These are phyloP conservation scores for Cydia pomonella DNA, from an alignment of 1,140 invertebrate genomes.

Conservation along the genomic window DNA sequence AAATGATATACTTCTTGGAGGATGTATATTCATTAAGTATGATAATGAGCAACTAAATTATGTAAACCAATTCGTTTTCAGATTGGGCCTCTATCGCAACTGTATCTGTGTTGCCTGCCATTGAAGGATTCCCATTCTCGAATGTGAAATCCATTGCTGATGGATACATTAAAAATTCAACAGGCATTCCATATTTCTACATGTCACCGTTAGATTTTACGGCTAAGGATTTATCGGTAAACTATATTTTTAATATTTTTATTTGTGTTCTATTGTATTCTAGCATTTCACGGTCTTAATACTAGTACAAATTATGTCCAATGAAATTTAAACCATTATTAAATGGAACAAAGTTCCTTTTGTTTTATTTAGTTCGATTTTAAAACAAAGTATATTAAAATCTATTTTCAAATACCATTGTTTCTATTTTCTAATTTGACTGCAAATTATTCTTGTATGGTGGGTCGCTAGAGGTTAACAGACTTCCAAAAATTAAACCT, in stretches of 20 bases:
- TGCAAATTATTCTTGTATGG: too few species aligned
- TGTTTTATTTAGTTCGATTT: too few species aligned
- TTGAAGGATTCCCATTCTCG: constrained; percentile 86
- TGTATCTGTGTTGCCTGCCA: constrained; percentile 83
- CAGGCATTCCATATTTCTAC: constrained; percentile 89
- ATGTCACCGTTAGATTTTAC: constrained; percentile 89
- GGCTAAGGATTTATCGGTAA: constrained; percentile 85
- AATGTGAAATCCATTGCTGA: constrained; percentile 89
- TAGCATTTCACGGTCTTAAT: too few species aligned
- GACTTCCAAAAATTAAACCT: too few species aligned
- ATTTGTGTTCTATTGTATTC: too few species aligned
- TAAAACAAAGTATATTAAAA: too few species aligned
- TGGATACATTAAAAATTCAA: constrained; percentile 84
- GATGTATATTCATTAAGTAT: not conserved
- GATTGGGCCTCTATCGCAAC: constrained; percentile 89
- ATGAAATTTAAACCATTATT: too few species aligned
- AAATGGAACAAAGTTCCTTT: too few species aligned
- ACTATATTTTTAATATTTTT: constrained; percentile 20
- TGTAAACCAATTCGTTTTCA: constrained; percentile 50
- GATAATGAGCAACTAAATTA: not conserved
- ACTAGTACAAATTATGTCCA: too few species aligned
- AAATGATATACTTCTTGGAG: not conserved
- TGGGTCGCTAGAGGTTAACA: not conserved
- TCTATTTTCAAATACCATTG: too few species aligned
- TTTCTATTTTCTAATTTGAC: too few species aligned